Evolutionary conservation across 2,797 vertebrate genomes (phyloP).

Genomic region (Enteromius argenteus): DNA sequence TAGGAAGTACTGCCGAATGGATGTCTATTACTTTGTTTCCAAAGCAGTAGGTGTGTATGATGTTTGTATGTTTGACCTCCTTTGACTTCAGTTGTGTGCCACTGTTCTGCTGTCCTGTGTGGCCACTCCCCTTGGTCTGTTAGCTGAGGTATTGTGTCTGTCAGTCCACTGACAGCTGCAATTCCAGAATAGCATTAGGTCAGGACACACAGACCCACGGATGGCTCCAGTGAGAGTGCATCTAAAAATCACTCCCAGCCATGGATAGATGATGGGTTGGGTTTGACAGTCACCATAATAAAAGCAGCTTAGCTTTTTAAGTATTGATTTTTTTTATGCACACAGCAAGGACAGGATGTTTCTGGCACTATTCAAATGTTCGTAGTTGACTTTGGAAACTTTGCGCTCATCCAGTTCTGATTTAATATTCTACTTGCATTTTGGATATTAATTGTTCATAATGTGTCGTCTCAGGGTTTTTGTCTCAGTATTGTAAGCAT

Average conservation of each 20-base stretch:
- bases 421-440: conserved; percentile 52
- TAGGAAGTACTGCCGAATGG: background rate
- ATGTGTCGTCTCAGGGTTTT: conserved; percentile 1
- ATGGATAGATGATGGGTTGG: conserved; percentile 17
- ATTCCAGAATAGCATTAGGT: conserved; percentile 54
- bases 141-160: conserved; percentile 45
- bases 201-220: conserved; percentile 33
- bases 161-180: conserved; percentile 58
- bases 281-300: conserved; percentile 37
- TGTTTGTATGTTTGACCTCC: conserved; percentile 38
- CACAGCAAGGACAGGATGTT: conserved; percentile 37
- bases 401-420: background rate
- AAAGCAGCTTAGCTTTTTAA: conserved; percentile 28
- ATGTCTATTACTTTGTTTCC: background rate
- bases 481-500: conserved; percentile 16
- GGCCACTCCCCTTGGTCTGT: background rate
- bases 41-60: conserved; percentile 27
- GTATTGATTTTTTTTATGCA: conserved; percentile 41
- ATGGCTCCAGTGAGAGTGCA: conserved; percentile 34
- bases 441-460: conserved; percentile 53
- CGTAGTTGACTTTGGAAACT: conserved; percentile 15
- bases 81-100: conserved; percentile 49
- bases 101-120: background rate
- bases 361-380: background rate
- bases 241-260: conserved; percentile 28